phyloP scores from a whole-genome alignment of 2,113 vertebrate species.

The Elephantulus edwardii region DNA sequence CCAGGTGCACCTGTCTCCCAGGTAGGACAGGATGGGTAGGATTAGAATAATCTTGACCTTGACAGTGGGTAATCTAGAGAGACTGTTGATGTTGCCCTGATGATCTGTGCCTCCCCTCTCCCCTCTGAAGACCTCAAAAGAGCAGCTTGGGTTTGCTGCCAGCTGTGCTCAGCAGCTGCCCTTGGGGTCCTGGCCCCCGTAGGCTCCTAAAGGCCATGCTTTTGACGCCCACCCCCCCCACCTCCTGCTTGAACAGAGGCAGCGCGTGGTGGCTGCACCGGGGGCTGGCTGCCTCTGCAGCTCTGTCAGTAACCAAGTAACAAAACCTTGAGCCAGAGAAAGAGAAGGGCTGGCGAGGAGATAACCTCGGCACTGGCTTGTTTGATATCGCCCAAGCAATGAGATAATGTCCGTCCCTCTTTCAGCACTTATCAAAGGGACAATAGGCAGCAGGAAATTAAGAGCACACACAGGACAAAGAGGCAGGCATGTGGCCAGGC shows the following conservation, averaged over 20 bases:
- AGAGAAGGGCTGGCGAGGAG: slow-evolving; percentile 1
- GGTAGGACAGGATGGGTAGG: neutral
- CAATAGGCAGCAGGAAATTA: slow-evolving; percentile 71
- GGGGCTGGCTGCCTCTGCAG: neutral
- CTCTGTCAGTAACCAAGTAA: slow-evolving; percentile 64
- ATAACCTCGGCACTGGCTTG: slow-evolving; percentile 34
- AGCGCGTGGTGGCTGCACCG: fast-evolving
- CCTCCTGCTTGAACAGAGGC: neutral
- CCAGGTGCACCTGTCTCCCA: neutral
- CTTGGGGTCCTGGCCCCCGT: neutral
- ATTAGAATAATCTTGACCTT: neutral
- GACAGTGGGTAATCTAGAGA: neutral
- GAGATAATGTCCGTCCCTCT: slow-evolving; percentile 22
- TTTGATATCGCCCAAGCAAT: slow-evolving; percentile 53
- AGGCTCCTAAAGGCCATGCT: neutral
- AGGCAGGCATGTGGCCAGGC: neutral
- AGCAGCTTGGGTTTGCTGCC: neutral
- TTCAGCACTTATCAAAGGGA: slow-evolving; percentile 61
- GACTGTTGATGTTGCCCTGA: neutral
- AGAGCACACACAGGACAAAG: slow-evolving; percentile 27
- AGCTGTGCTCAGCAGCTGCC: neutral
- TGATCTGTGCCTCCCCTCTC: neutral
- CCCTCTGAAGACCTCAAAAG: neutral
- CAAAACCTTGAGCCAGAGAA: slow-evolving; percentile 46
- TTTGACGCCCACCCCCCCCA: neutral